A percentile compares a stretch with the other conserved stretches of the same genome.
Conservation (phyloP, 1,140 invertebrate species). For the Bombus confusus region DNA sequence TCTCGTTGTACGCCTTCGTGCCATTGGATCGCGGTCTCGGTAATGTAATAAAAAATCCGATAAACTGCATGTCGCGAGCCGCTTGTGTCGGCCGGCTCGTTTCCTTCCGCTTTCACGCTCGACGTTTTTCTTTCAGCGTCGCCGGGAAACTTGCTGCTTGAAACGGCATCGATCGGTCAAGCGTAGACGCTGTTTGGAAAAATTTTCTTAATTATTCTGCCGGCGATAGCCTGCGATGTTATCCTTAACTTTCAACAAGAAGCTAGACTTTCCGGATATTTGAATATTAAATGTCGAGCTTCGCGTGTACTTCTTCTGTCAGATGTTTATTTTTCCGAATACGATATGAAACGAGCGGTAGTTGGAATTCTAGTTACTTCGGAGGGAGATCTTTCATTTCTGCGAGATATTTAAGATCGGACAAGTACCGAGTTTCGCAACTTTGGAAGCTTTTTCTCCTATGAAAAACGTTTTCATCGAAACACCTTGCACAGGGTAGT, state of each 20-base stretch:
- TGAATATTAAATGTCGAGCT: constrained; percentile 12
- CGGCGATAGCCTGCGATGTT: accelerated
- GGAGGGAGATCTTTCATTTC: not conserved
- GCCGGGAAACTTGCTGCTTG: not conserved
- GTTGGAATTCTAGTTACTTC: not conserved
- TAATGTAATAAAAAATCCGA: not conserved
- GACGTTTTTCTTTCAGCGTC: not conserved
- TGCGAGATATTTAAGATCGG: not conserved
- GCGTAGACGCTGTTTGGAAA: too few relatives aligned
- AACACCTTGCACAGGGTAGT: not conserved
- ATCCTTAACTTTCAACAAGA: not conserved
- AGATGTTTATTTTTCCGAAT: not conserved
- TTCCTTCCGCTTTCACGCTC: not conserved
- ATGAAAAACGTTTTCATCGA: not conserved
- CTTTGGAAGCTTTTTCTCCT: not conserved
- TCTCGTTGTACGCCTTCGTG: not conserved
- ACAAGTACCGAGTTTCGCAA: not conserved
- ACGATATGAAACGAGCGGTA: not conserved
- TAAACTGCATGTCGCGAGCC: not conserved
- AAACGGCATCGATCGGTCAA: not conserved
- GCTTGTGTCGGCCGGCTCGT: not conserved
- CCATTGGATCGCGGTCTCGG: not conserved
- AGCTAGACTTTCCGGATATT: too few relatives aligned
- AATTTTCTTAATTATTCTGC: not conserved
- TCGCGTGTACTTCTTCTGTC: not conserved